These are phyloP conservation scores for Microplitis manilae DNA, from an alignment of 2,888 invertebrate genomes.

Conservation along the genomic window DNA sequence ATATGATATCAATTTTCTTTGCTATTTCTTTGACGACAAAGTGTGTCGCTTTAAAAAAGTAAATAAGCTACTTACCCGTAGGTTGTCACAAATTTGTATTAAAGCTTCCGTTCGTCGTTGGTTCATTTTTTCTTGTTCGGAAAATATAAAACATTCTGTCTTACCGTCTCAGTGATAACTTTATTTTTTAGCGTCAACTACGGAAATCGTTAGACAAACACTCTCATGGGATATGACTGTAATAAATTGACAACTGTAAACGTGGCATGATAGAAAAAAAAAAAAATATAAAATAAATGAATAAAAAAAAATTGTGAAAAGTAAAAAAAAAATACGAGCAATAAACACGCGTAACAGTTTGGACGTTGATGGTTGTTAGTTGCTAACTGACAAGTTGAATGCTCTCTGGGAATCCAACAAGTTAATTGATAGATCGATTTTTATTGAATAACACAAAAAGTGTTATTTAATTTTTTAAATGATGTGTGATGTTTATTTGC, in stretches of 20 bases:
- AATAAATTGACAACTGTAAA: neutral
- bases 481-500: neutral
- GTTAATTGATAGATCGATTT: slow-evolving; percentile 1
- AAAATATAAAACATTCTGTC: no score
- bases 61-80: neutral
- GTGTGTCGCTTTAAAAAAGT: neutral
- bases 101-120: neutral
- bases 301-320: neutral
- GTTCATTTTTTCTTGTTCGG: neutral
- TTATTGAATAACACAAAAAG: neutral
- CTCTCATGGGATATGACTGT: neutral
- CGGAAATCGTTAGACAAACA: neutral
- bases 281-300: neutral
- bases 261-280: neutral
- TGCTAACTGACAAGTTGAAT: neutral
- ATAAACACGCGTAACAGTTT: neutral
- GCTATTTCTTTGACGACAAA: neutral
- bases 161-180: neutral
- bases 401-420: neutral
- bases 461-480: neutral
- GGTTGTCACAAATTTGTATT: neutral
- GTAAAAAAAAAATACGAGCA: neutral
- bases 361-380: neutral
- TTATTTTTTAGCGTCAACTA: neutral
- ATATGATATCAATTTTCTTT: neutral